These are phyloP conservation scores for Dione juno DNA, from an alignment of 2,888 invertebrate genomes.

Conservation along the genomic window DNA sequence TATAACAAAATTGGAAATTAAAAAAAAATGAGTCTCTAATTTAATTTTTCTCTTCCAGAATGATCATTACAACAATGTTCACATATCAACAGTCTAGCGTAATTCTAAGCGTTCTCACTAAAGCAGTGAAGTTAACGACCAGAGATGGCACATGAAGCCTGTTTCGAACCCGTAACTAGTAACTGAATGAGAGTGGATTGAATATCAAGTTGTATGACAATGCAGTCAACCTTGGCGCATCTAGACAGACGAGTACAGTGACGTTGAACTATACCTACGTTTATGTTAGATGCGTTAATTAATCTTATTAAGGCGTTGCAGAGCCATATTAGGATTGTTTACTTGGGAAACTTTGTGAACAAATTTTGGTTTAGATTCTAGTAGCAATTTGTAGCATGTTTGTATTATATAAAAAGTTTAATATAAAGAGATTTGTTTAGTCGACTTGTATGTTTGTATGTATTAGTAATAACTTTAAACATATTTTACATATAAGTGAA, in stretches of 20 bases:
- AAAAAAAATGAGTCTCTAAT: no score
- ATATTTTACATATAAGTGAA: no score
- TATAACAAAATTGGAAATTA: no score
- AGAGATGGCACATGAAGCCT: slow-evolving; percentile 18
- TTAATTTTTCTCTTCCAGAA: no score
- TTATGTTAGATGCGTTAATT: slow-evolving; percentile 36
- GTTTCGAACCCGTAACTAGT: slow-evolving; percentile 31
- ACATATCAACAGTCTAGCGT: not conserved
- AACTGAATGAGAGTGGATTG: slow-evolving; percentile 31
- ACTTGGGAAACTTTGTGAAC: not conserved
- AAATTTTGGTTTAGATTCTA: no score
- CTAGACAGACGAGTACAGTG: slow-evolving; percentile 38
- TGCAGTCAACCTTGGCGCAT: slow-evolving; percentile 47
- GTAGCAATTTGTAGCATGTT: no score
- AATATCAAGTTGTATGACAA: slow-evolving; percentile 36
- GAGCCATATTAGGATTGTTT: not conserved
- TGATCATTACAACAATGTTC: no score
- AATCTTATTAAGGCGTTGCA: not conserved
- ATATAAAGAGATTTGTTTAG: not conserved
- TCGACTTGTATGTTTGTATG: no score
- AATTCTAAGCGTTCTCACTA: not conserved
- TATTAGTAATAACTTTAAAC: no score
- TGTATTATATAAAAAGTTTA: not conserved
- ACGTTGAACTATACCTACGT: slow-evolving; percentile 26
- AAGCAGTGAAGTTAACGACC: not conserved